These are phyloP conservation scores for Heliconius ismenius DNA, from an alignment of 2,888 invertebrate genomes.

Conservation along the genomic window DNA sequence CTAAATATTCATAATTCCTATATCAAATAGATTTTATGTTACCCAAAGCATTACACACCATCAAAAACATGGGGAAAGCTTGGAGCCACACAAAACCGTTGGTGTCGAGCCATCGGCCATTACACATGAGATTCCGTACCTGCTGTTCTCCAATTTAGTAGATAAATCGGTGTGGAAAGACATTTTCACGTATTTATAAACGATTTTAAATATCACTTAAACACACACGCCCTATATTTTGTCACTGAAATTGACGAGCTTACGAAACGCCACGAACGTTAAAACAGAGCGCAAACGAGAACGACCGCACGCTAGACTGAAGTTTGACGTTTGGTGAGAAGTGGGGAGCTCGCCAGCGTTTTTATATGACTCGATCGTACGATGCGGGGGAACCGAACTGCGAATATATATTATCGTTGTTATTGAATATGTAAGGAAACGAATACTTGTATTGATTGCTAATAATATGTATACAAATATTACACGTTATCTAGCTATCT, in stretches of 20 bases:
- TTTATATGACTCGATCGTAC: conserved; percentile 79
- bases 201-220: conserved; percentile 76
- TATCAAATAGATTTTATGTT: neutral
- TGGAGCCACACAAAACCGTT: conserved; percentile 16
- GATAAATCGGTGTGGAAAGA: conserved; percentile 79
- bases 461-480: conserved; percentile 15
- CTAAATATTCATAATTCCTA: neutral
- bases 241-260: conserved; percentile 67
- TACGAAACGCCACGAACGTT: conserved; percentile 65
- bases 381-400: conserved; percentile 74
- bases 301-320: conserved; percentile 55
- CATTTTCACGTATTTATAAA: conserved; percentile 79
- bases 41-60: neutral
- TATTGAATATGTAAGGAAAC: conserved; percentile 30
- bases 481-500: neutral
- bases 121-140: conserved; percentile 60
- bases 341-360: conserved; percentile 69
- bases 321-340: conserved; percentile 73
- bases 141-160: conserved; percentile 79
- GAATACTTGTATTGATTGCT: conserved; percentile 18
- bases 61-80: conserved; percentile 27
- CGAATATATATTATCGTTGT: conserved; percentile 31
- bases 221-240: conserved; percentile 72
- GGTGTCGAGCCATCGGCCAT: conserved; percentile 36
- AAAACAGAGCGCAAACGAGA: conserved; percentile 60